These are phyloP conservation scores for Oceanites oceanicus DNA, from an alignment of 2,113 vertebrate species.

Conservation along the genomic window DNA sequence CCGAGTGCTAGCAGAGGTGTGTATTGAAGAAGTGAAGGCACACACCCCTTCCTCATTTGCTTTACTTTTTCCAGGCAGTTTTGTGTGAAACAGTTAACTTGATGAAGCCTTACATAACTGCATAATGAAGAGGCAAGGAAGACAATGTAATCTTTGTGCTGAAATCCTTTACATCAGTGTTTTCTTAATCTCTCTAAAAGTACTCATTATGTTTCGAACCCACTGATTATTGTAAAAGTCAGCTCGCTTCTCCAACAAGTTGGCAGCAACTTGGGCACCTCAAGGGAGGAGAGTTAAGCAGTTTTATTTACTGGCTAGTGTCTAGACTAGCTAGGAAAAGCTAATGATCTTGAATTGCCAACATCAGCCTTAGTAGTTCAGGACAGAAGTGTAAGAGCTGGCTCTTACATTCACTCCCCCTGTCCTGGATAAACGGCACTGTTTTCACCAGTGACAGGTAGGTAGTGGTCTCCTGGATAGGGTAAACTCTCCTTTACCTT, in stretches of 20 bases:
- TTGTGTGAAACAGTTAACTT: slow-evolving; percentile 15
- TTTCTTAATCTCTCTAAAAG: slow-evolving; percentile 8
- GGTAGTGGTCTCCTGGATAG: background rate
- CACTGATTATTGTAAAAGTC: background rate
- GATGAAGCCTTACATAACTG: background rate
- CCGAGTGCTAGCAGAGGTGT: background rate
- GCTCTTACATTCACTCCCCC: background rate
- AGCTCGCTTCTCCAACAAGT: background rate
- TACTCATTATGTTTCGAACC: background rate
- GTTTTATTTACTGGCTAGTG: background rate
- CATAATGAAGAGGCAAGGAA: background rate
- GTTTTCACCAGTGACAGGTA: background rate
- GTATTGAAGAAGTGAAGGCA: background rate
- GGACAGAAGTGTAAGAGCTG: background rate
- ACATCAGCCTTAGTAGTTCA: background rate
- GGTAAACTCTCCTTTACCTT: background rate
- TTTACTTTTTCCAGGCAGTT: background rate
- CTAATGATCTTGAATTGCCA: background rate
- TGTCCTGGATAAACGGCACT: background rate
- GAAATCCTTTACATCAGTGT: slow-evolving; percentile 12
- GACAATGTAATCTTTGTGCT: slow-evolving; percentile 27
- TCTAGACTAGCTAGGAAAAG: background rate
- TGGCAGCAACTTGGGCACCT: background rate
- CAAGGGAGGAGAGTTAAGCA: background rate
- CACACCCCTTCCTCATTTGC: fast-evolving